Conservation (phyloP, 1,140 invertebrate genomes). For the Drosophila equinoxialis region DNA sequence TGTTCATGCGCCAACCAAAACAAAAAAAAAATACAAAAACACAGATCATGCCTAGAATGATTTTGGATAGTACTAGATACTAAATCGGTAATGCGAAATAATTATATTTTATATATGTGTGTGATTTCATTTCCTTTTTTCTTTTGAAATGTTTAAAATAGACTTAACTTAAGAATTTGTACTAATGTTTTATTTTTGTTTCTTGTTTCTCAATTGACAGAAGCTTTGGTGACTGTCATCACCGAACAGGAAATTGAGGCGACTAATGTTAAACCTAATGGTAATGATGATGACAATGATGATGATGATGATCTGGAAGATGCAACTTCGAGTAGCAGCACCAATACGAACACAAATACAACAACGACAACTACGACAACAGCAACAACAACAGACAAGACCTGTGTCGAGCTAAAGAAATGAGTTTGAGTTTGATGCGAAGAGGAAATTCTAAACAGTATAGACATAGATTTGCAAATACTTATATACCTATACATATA, state of each 20-base stretch:
- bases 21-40: neutral
- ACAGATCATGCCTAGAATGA: conserved; percentile 67
- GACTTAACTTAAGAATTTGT: neutral
- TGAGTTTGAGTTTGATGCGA: conserved; percentile 37
- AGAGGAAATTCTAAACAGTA: conserved; percentile 27
- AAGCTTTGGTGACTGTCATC: conserved; percentile 93
- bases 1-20: conserved; percentile 1
- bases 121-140: neutral
- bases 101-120: conserved; percentile 39
- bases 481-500: conserved; percentile 42
- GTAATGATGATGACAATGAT: conserved; percentile 21
- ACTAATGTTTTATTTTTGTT: neutral
- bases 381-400: conserved; percentile 61
- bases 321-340: conserved; percentile 47
- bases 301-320: conserved; percentile 55
- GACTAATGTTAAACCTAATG: conserved; percentile 7
- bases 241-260: conserved; percentile 87
- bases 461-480: conserved; percentile 38
- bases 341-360: conserved; percentile 63
- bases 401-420: conserved; percentile 65
- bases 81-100: conserved; percentile 60
- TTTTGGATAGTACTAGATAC: conserved; percentile 31
- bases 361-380: conserved; percentile 64
- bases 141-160: neutral
- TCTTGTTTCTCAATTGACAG: conserved; percentile 61